Percentiles rank a stretch among this genome's conserved stretches.
These are phyloP conservation scores for Trematomus loennbergii DNA, from an alignment of 2,113 vertebrate species.

Conservation along the genomic window DNA sequence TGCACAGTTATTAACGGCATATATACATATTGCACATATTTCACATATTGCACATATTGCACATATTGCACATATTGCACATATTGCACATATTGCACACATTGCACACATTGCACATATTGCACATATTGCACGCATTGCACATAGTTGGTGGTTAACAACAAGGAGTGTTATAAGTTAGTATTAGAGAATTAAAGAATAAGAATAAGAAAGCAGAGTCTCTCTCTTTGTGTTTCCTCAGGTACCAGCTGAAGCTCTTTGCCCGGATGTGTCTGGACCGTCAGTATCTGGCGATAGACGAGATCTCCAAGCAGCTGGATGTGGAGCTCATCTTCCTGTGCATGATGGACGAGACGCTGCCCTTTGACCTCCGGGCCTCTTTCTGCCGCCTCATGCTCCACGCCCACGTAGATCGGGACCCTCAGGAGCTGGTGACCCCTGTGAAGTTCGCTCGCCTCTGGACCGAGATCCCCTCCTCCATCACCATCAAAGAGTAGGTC, in stretches of 20 bases:
- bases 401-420: constrained; percentile 96
- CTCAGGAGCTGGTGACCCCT: constrained; percentile 95
- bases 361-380: constrained; percentile 95
- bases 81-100: too few relatives aligned
- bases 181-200: too few relatives aligned
- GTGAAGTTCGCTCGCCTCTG: constrained; percentile 98
- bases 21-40: too few relatives aligned
- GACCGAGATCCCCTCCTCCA: constrained; percentile 95
- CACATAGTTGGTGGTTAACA: too few relatives aligned
- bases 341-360: constrained; percentile 96
- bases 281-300: constrained; percentile 96
- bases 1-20: too few relatives aligned
- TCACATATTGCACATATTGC: too few relatives aligned
- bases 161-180: too few relatives aligned
- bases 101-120: too few relatives aligned
- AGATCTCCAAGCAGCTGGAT: constrained; percentile 97
- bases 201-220: too few relatives aligned
- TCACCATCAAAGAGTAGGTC: constrained; percentile 95
- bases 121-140: too few relatives aligned
- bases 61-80: too few relatives aligned
- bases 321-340: constrained; percentile 98
- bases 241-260: constrained; percentile 98
- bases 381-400: constrained; percentile 99
- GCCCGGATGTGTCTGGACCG: constrained; percentile 98
- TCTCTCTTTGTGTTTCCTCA: constrained; percentile 51